These are phyloP conservation scores for Platysternon megacephalum DNA, from an alignment of 2,113 vertebrate species.

Conservation along the genomic window DNA sequence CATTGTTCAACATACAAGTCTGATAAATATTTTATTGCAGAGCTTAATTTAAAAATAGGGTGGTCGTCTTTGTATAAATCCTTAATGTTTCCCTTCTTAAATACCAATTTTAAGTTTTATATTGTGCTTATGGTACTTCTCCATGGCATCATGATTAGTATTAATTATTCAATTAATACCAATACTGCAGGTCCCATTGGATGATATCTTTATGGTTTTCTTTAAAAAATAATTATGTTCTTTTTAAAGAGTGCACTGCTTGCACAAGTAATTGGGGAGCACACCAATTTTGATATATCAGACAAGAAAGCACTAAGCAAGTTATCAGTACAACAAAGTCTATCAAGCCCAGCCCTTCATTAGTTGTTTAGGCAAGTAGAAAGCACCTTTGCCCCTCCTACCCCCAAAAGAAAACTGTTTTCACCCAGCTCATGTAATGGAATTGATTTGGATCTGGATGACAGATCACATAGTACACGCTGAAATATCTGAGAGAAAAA, in stretches of 20 bases:
- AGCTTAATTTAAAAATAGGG: neutral
- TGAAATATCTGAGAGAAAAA: neutral
- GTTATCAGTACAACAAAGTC: neutral
- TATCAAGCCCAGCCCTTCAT: neutral
- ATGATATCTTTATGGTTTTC: rapidly evolving
- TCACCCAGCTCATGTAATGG: rapidly evolving
- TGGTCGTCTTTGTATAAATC: neutral
- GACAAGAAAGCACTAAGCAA: neutral
- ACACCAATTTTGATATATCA: neutral
- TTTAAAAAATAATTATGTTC: neutral
- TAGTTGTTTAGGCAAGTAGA: neutral
- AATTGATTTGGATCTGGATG: neutral
- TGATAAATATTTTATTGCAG: neutral
- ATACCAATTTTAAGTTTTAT: neutral
- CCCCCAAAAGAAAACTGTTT: neutral
- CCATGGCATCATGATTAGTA: neutral
- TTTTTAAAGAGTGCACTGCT: neutral
- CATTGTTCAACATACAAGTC: neutral
- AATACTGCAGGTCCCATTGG: neutral
- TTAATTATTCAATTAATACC: neutral
- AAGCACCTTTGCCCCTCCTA: neutral
- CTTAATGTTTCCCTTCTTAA: neutral
- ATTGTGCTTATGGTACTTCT: neutral
- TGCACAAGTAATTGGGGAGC: neutral
- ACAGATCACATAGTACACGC: neutral